These are phyloP conservation scores for Cecropterus lyciades DNA, from an alignment of 1,140 invertebrate species.

Conservation along the genomic window DNA sequence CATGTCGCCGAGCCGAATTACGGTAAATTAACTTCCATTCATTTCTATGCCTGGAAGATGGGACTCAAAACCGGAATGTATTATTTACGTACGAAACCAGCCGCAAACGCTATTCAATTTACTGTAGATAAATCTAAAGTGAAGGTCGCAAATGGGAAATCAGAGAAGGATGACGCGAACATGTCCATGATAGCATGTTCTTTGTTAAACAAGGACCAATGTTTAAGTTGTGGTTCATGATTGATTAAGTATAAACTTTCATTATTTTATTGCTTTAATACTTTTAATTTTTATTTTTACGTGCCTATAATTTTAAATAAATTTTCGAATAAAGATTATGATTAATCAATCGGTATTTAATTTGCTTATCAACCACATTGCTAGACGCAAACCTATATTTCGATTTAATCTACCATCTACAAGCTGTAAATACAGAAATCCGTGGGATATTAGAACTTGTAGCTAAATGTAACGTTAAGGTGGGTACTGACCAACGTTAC, in stretches of 20 bases:
- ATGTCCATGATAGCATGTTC: constrained; percentile 94
- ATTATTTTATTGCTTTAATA: not conserved
- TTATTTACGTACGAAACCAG: constrained; percentile 98
- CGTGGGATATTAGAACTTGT: too few species aligned
- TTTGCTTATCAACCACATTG: too few species aligned
- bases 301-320: not conserved
- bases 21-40: constrained; percentile 98
- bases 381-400: too few species aligned
- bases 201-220: constrained; percentile 95
- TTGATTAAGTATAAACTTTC: not conserved
- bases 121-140: constrained; percentile 97
- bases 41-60: constrained; percentile 98
- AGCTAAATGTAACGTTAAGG: too few species aligned
- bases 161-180: constrained; percentile 85
- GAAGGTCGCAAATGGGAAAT: constrained; percentile 59
- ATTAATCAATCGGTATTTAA: too few species aligned
- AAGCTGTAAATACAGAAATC: too few species aligned
- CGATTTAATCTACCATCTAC: too few species aligned
- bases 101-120: constrained; percentile 98
- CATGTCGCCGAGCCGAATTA: constrained; percentile 98
- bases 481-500: too few species aligned
- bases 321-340: too few species aligned
- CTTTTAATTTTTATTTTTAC: not conserved
- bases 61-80: constrained; percentile 99
- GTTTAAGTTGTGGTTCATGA: constrained; percentile 91